A percentile compares a stretch with the other conserved stretches of the same genome.
Evolutionary conservation across 1,140 invertebrate species (phyloP).

Genomic region (Drosophila novamexicana): DNA sequence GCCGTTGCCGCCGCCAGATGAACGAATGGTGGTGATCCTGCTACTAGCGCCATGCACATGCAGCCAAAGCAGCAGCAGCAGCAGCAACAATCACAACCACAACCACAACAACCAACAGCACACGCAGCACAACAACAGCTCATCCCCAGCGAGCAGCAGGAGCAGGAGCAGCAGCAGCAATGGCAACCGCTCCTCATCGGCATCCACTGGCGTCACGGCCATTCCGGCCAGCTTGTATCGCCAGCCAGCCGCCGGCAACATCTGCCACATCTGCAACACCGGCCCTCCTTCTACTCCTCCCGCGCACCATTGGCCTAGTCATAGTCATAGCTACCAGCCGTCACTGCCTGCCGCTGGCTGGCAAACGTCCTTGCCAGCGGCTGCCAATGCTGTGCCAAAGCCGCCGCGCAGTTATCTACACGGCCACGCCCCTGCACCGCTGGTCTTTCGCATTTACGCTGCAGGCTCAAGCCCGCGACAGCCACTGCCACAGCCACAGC

Average conservation of each 20-base stretch:
- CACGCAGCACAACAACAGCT: not conserved
- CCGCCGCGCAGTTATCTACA: conserved; percentile 60
- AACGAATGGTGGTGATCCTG: conserved; percentile 85
- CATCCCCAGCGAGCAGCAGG: conserved; percentile 14
- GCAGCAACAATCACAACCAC: conserved; percentile 40
- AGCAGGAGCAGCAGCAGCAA: conserved; percentile 50
- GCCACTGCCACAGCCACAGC: conserved; percentile 14
- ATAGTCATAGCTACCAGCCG: conserved; percentile 58
- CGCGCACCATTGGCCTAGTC: conserved; percentile 60
- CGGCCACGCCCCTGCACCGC: conserved; percentile 22
- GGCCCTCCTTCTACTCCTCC: not conserved
- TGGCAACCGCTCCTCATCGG: conserved; percentile 63
- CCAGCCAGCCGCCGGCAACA: conserved; percentile 11
- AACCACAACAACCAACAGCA: conserved; percentile 37
- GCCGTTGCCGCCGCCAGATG: conserved; percentile 66
- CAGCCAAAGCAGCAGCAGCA: conserved; percentile 69
- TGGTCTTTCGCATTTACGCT: conserved; percentile 48
- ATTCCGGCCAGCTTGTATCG: conserved; percentile 62
- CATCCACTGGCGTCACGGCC: conserved; percentile 72
- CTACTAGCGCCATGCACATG: conserved; percentile 83
- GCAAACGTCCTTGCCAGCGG: conserved; percentile 9
- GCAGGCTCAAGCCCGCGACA: not conserved
- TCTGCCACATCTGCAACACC: conserved; percentile 1
- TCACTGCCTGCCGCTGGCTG: not conserved
- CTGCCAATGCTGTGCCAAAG: conserved; percentile 69